Conservation (phyloP, 37 sponge, comb jelly and placozoan genomes). For the Beroe forskalii region DNA sequence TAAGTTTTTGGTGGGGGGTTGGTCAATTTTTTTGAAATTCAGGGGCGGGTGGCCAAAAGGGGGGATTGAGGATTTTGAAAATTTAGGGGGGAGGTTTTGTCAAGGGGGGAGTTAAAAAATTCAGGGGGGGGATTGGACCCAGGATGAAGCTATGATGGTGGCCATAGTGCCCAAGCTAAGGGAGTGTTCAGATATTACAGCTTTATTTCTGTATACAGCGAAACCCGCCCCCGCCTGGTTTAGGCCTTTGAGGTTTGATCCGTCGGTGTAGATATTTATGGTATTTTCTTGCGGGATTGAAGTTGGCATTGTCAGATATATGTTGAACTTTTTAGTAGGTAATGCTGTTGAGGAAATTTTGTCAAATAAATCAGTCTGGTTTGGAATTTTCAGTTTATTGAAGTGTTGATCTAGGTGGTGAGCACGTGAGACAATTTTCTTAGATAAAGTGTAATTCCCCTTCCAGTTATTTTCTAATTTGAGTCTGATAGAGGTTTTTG, state of each 20-base stretch:
- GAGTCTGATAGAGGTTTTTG: not conserved
- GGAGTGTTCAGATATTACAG: not conserved
- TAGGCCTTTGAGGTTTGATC: not conserved
- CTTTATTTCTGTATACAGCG: not conserved
- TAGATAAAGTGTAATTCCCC: not conserved
- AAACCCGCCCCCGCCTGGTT: not conserved
- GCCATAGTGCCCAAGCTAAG: not conserved
- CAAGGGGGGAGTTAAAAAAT: no score
- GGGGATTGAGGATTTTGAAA: no score
- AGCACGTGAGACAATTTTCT: not conserved
- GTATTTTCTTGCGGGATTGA: not conserved
- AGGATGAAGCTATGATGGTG: no score
- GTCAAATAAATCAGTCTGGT: not conserved
- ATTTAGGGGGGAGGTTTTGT: no score
- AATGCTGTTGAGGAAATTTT: not conserved
- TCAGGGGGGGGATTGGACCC: no score
- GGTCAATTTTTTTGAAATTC: no score
- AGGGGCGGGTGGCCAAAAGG: no score
- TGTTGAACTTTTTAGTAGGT: not conserved
- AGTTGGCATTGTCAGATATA: not conserved
- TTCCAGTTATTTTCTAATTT: not conserved
- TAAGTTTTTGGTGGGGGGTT: no score
- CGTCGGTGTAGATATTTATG: not conserved
- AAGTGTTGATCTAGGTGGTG: not conserved
- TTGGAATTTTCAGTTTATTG: not conserved